Base-by-base conservation (phyloP, 2,113 vertebrate genomes). In the Cynocephalus volans region DNA sequence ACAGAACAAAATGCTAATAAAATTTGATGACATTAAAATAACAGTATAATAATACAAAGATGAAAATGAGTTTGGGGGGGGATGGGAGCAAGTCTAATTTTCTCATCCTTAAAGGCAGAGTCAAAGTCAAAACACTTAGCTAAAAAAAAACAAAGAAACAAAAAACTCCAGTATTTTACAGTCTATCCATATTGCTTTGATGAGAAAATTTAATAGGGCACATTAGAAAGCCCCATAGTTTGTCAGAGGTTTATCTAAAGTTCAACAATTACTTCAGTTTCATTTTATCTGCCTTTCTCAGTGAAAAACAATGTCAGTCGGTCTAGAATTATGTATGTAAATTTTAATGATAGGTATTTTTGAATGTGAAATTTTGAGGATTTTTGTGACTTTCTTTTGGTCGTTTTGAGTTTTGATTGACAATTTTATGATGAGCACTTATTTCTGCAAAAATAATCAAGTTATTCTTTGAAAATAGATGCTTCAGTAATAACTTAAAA, bases 391-490 rank as follows among this genome's bases (percentile, higher is more conserved):
- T 67, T 93, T 87, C 11, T 85, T 93, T 85, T 77, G 72, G 52
- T 86, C 73, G 45, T 73, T 96, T 95, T 84, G 19, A 60, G 6
- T 90, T 96, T 91, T 93, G 45, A 92, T 14, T 84, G 72, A 88
- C 70, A 90, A 84, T 96, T 89, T 88, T 77, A 93, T 62, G 90
- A 83, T 70, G 23, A 84, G 9, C 23, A 92, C 62, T 94, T 75
- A 54, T 54, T 84, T 86, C 93, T 84, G 13, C 36, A 90, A 75
- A 97, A 69, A 60, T 24, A 77, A 93, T 81, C 60, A 83, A 95
- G 92, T 88, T 72, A 73, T 58, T 88, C 64, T 84, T 96, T 90
- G 48, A 90, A 95, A 94, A 95, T 73, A 84, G 54, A 88, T 81
- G 6, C 58, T 87, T 93, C 18, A 12, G 88, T 58, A 93, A 88